These are phyloP conservation scores for Salvelinus alpinus DNA, from an alignment of 2,113 vertebrate genomes.

Conservation along the genomic window DNA sequence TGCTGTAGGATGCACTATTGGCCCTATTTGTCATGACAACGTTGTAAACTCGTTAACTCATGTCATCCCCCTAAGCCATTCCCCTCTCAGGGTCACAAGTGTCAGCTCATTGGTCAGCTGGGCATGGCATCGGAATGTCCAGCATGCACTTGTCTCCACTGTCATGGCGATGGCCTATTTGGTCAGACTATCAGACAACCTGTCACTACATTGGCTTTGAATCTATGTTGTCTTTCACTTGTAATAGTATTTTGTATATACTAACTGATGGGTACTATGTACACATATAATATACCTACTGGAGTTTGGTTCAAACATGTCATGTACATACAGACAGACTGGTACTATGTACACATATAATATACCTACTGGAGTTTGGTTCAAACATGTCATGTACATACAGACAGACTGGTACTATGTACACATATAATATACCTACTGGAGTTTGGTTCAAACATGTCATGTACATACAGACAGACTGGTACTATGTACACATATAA, in stretches of 20 bases:
- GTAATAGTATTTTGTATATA: neutral
- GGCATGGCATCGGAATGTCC: neutral
- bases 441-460: too few species aligned
- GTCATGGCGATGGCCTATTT: neutral
- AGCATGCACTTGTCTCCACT: neutral
- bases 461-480: too few species aligned
- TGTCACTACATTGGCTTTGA: neutral
- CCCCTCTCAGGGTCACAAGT: neutral
- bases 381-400: too few species aligned
- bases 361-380: too few species aligned
- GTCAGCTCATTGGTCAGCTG: neutral
- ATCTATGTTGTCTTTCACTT: neutral
- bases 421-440: too few species aligned
- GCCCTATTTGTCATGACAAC: neutral
- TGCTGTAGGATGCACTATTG: neutral
- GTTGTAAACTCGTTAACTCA: neutral
- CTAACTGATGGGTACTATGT: too few species aligned
- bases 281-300: too few species aligned
- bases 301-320: too few species aligned
- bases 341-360: too few species aligned
- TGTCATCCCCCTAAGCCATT: neutral
- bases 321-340: too few species aligned
- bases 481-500: too few species aligned
- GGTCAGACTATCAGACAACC: neutral
- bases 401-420: too few species aligned